Base-by-base conservation (phyloP, 2,888 invertebrate species). In the Acrobasis suavella region DNA sequence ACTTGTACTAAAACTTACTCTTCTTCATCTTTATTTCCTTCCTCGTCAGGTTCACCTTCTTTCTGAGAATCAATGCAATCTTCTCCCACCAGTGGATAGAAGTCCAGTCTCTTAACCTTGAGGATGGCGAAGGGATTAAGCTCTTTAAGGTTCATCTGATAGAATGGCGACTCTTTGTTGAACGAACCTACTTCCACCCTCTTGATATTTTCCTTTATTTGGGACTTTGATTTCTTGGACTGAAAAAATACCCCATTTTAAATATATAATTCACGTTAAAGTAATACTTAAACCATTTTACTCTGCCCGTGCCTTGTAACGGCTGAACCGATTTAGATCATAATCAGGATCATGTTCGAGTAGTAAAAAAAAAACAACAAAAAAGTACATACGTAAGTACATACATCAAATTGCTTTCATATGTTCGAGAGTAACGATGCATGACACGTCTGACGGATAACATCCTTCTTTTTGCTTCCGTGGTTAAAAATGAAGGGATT, bases 121-220 rank as follows among this genome's bases (percentile, higher is more conserved):
- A 92, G 74, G 1, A 65, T 67, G 0, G 87, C 91, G 68, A 90
- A 92, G 0, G 87, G 84, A 38, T 84, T 79, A 64, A 92, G 67
- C 62, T 90, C 89, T 63, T 88, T 87, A 50, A 91, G 67, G 69
- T 91, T 91, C 75, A 85, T 83, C 69, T 92, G 90, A 69, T 86
- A 92, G 76, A 92, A 92, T 0, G 91, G 91, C 0, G 91, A 92
- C 9, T 76, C 79, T 55, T 66, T 70, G 67, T 89, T 80, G 70
- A 91, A 91, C 0, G 91, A 91, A 0, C 91, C 91, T 2, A 92
- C 85, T 64, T 86, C 87, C 1, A 92, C 90, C 39, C 91, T 73
- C 32, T 83, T 82, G 9, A 92, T 81, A 22, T 78, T 82, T 51
- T 86, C 85, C 3, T 62, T 67, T 0, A 89, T 86, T 3, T 78